Percentiles rank a stretch among this genome's conserved stretches.
Evolutionary conservation across 2,888 invertebrate genomes (phyloP).

Genomic region (Pyrrhosoma nymphula): DNA sequence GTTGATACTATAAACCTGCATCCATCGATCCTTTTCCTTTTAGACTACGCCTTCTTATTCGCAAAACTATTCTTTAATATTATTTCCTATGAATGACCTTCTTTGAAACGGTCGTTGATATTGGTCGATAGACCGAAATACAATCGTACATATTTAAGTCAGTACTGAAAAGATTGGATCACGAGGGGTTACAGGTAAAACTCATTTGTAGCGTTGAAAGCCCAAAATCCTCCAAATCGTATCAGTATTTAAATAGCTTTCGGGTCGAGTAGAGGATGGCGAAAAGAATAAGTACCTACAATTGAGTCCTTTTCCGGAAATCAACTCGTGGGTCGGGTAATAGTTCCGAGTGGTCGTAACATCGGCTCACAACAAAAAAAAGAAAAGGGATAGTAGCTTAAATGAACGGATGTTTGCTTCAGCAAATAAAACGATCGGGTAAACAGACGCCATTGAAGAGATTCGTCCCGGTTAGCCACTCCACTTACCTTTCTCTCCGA

Average conservation of each 20-base stretch:
- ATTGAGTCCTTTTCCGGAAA: neutral
- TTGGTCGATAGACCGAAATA: no score
- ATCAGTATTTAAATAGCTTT: neutral
- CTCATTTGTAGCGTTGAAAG: neutral
- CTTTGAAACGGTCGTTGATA: no score
- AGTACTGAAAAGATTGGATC: neutral
- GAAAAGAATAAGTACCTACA: neutral
- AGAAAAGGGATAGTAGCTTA: neutral
- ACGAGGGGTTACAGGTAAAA: neutral
- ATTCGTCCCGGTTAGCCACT: slow-evolving; percentile 4
- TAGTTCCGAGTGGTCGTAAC: neutral
- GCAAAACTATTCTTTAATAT: no score
- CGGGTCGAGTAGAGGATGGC: neutral
- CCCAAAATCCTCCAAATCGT: neutral
- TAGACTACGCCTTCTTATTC: no score
- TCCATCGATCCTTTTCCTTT: no score
- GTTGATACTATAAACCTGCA: no score
- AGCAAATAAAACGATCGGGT: neutral
- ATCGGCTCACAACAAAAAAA: neutral
- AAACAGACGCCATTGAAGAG: slow-evolving; percentile 4
- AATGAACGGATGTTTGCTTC: slow-evolving; percentile 28
- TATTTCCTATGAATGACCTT: no score
- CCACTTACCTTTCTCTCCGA: slow-evolving; percentile 3
- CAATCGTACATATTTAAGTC: neutral
- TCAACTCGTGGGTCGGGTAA: neutral